Base-by-base conservation (phyloP, 2,888 invertebrate genomes). In the Agrochola lychnidis region DNA sequence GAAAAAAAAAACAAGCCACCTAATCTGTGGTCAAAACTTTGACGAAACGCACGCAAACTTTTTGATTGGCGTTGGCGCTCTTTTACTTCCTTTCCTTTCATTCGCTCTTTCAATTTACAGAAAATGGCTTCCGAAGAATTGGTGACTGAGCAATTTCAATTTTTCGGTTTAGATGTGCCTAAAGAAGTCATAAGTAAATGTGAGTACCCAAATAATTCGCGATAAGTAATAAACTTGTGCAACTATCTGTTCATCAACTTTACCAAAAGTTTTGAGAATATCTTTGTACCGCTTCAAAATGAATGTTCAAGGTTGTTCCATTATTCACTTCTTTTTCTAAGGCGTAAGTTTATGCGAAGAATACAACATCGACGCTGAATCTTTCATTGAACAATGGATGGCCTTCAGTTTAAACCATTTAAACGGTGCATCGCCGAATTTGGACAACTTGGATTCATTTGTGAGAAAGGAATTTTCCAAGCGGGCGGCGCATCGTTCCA, bases 371-470 rank as follows among this genome's bases (percentile, higher is more conserved):
- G 97, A 97, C 83, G 97, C 98, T 59, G 98, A 97, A 91, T 97
- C 97, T 89, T 97, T 98, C 87, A 98, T 97, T 71, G 98, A 98
- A 91, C 97, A 97, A 96, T 98, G 98, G 98, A 97, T 98, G 95
- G 98, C 98, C 36, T 98, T 97, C 92, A 97, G 97, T 88, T 95
- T 98, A 75, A 97, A 98, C 53, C 95, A 97, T 90, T 94, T 97
- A 83, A 96, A 97, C 86, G 97, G 97, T 56, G 97, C 97, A 0
- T 95, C 97, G 53, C 98, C 98, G 42, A 97, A 97, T 70, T 82
- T 97, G 51, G 97, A 97, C 30, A 94, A 96, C 90, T 95, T 98
- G 69, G 95, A 96, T 79, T 94, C 97, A 89, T 97, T 98, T 92
- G 98, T 97, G 89, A 97, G 97, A 88, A 98, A 97, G 95, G 97